Conservation (phyloP, 2,113 vertebrate species). For the Atlantisia rogersi region DNA sequence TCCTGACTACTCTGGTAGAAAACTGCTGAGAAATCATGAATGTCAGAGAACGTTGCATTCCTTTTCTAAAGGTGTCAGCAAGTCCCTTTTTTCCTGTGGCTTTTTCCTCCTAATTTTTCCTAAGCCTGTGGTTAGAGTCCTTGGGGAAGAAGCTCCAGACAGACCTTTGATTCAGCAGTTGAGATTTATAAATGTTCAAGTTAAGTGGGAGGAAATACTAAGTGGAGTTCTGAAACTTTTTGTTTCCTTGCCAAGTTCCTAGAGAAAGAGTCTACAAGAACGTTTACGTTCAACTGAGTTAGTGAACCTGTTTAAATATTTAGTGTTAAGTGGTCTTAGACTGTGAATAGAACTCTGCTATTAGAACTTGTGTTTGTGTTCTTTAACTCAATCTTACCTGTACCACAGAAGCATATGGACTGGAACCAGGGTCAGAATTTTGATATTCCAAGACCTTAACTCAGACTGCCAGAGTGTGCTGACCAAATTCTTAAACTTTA, state of each 20-base stretch:
- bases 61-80: neutral
- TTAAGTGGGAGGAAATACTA: slow-evolving; percentile 18
- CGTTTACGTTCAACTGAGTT: slow-evolving; percentile 1
- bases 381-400: neutral
- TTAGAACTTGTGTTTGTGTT: neutral
- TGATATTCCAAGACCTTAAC: neutral
- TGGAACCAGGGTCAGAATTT: neutral
- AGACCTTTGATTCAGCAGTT: neutral
- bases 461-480: neutral
- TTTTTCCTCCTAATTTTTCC: neutral
- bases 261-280: neutral
- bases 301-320: slow-evolving; percentile 17
- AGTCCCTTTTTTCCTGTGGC: neutral
- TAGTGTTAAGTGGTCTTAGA: neutral
- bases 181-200: neutral
- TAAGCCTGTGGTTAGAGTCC: neutral
- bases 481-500: neutral
- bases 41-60: neutral
- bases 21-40: neutral
- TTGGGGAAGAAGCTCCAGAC: neutral
- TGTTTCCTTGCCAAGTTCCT: slow-evolving; percentile 40
- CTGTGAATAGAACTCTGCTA: neutral
- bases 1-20: neutral
- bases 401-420: neutral
- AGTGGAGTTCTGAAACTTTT: slow-evolving; percentile 8